phyloP scores from a whole-genome alignment of 2,113 vertebrate species.

The Clarias magur region DNA sequence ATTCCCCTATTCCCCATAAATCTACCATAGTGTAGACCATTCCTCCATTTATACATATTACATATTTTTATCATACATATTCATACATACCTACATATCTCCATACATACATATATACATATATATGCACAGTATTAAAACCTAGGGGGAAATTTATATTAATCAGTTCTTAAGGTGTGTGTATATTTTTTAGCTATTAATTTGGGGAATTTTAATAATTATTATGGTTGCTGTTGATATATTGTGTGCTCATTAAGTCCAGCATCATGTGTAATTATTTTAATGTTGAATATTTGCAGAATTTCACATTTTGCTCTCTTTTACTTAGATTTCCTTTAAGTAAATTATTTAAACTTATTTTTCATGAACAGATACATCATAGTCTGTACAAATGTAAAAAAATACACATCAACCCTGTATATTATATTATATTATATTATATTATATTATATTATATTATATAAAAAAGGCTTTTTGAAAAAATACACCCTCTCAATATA shows the following conservation, averaged over 20 bases:
- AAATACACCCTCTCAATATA: not conserved
- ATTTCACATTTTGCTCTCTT: not conserved
- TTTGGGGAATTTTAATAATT: not conserved
- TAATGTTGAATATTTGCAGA: not conserved
- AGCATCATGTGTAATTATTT: not conserved
- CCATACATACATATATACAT: too few species aligned
- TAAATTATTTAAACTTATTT: not conserved
- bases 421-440: slow-evolving; percentile 11
- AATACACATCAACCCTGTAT: not conserved
- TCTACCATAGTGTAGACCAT: not conserved
- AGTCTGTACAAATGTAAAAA: not conserved
- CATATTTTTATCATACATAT: not conserved
- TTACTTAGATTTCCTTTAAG: not conserved
- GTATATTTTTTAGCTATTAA: not conserved
- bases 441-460: not conserved
- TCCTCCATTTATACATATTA: not conserved
- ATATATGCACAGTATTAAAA: not conserved
- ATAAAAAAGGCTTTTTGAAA: not conserved
- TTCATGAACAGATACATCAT: not conserved
- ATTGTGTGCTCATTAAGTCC: not conserved
- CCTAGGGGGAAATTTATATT: not conserved
- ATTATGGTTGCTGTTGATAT: not conserved
- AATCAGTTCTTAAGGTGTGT: not conserved
- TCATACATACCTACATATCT: too few species aligned
- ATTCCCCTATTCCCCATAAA: not conserved